Evolutionary conservation across 2,797 vertebrate genomes (phyloP).

Genomic region (Xenentodon cancila): DNA sequence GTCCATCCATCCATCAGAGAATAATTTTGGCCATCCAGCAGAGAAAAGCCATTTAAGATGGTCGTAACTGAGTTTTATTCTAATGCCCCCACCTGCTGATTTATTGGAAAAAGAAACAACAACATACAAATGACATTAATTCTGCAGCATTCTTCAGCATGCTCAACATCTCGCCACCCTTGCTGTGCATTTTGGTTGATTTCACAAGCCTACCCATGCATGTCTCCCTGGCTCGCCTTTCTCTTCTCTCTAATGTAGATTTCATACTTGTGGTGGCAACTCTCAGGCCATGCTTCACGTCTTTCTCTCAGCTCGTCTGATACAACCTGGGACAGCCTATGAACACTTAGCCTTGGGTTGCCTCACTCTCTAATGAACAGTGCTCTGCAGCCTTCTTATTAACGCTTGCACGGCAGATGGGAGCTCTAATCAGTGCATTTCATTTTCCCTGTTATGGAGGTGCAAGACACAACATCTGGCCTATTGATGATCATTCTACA

Average conservation of each 20-base stretch:
- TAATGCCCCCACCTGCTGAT: too few species aligned
- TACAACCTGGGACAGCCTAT: constrained; percentile 46
- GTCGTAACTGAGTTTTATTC: too few species aligned
- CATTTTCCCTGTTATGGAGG: constrained; percentile 47
- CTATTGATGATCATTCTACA: constrained; percentile 50
- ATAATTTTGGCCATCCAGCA: too few species aligned
- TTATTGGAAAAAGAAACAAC: too few species aligned
- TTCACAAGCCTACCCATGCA: constrained; percentile 16
- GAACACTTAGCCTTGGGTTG: constrained; percentile 57
- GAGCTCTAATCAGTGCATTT: constrained; percentile 62
- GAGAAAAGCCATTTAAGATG: too few species aligned
- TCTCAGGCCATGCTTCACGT: constrained; percentile 29
- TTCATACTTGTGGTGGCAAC: constrained; percentile 14
- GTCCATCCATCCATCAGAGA: too few species aligned
- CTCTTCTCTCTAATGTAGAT: constrained; percentile 20
- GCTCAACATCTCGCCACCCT: constrained; percentile 34
- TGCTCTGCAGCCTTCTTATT: constrained; percentile 47
- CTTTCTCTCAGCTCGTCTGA: constrained; percentile 37
- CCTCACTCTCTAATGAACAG: constrained; percentile 56
- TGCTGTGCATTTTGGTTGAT: constrained; percentile 43
- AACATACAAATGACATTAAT: too few species aligned
- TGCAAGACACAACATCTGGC: constrained; percentile 65
- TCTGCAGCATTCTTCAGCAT: constrained; percentile 28
- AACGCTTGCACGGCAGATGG: constrained; percentile 64
- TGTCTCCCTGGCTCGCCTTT: constrained; percentile 5